Base-by-base conservation (phyloP, 1,140 invertebrate species). In the Leptinotarsa defecta region DNA sequence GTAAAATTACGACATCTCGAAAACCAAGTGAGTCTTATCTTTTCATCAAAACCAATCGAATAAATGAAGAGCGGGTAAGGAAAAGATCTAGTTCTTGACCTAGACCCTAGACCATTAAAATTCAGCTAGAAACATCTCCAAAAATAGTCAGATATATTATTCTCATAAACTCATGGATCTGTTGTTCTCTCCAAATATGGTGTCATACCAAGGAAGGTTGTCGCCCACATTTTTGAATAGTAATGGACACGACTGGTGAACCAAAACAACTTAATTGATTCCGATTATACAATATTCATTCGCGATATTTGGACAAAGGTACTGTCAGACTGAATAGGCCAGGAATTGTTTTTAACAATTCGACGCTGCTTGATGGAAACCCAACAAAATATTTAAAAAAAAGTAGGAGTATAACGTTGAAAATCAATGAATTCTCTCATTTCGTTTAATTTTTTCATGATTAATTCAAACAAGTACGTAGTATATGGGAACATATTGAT, bases 201-300 rank as follows among this genome's bases (percentile, higher is more conserved):
- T 48, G n/a, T 68, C 67, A 68, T 68, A 68, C 67, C 67, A 43
- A 43, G 67, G 67, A 68, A 68, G 67, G 67, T 68, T 68, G 43
- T 68, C 67, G 67, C 67, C 67, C 67, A 68, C 67, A 43, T 68
- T 68, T 68, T 68, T 68, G 67, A 68, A 48, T 48, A 68, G 34
- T 48, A 68, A 68, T 68, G 24, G 43, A n/a, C 24, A 19, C n/a
- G 43, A 49, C 20, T 57, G 52, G 15, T 57, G 15, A 57, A 57
- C 52, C 52, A 57, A 57, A 57, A 57, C 17, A 57, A 57, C 52
- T 57, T 57, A 57, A 57, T n/a, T 57, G 52, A 57, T 17, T 57
- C 6, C n/a, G 52, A 57, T 57, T 57, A 57, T 57, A 57, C 52
- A 57, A 57, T 57, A 57, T 57, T 43, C 34, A 43, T 43, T 43